phyloP scores from a whole-genome alignment of 2,888 invertebrate species.

The Diogma glabrata region DNA sequence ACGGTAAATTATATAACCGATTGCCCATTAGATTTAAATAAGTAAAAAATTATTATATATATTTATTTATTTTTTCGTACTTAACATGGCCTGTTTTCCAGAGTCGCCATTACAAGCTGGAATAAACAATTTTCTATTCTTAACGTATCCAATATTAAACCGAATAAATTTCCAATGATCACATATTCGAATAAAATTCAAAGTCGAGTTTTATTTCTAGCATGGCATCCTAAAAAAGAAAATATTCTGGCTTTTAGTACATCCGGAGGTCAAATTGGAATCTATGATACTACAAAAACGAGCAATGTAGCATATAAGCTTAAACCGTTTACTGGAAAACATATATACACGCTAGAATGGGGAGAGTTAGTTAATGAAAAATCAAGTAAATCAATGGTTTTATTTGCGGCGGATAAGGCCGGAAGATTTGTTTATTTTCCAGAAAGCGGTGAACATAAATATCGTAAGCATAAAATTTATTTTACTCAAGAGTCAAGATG shows the following conservation, averaged over 20 bases:
- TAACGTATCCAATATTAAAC: conserved; percentile 37
- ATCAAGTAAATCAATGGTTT: not conserved
- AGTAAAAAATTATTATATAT: conserved; percentile 21
- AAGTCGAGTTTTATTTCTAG: conserved; percentile 59
- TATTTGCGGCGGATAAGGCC: conserved; percentile 5
- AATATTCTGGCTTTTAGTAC: conserved; percentile 70
- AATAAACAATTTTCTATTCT: conserved; percentile 70
- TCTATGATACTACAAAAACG: conserved; percentile 27
- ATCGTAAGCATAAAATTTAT: conserved; percentile 5
- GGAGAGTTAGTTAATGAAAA: not conserved
- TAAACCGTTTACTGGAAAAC: conserved; percentile 27
- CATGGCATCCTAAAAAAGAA: conserved; percentile 77
- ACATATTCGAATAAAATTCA: conserved; percentile 54
- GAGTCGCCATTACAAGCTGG: conserved; percentile 60
- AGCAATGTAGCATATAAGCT: conserved; percentile 22
- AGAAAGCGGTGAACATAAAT: conserved; percentile 1
- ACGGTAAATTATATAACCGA: conserved; percentile 25
- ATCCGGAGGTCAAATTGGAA: conserved; percentile 54
- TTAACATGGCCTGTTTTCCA: not conserved
- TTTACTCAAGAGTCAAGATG: not conserved
- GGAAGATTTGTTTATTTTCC: conserved; percentile 11
- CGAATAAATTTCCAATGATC: conserved; percentile 36
- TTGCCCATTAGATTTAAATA: conserved; percentile 35
- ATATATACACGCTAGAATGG: conserved; percentile 33
- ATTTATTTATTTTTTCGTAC: not conserved